Conservation (phyloP, 2,797 vertebrate species). For the Danio tinwini region DNA sequence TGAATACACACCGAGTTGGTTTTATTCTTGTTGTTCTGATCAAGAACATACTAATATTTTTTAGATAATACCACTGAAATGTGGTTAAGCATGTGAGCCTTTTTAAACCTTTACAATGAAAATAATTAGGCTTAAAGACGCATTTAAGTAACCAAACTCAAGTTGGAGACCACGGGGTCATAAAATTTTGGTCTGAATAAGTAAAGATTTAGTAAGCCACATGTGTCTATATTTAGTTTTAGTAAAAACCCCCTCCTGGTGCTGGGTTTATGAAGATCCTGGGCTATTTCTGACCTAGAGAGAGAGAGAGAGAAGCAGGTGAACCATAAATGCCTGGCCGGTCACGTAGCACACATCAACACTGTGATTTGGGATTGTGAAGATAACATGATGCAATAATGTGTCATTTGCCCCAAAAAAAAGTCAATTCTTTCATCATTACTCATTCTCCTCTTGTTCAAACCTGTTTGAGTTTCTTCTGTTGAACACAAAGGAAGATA, state of each 20-base stretch:
- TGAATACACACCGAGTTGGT: background rate
- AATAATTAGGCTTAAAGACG: background rate
- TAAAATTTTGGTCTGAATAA: conserved; percentile 3
- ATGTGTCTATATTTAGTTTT: conserved; percentile 37
- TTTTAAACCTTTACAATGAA: background rate
- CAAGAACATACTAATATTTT: background rate
- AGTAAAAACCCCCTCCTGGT: background rate
- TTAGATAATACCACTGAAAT: background rate
- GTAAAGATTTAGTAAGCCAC: background rate
- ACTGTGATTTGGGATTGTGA: too few relatives aligned
- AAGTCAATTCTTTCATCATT: too few relatives aligned
- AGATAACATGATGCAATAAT: too few relatives aligned
- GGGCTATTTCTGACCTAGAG: conserved; percentile 55
- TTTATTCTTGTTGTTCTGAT: background rate
- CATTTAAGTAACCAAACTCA: too few relatives aligned
- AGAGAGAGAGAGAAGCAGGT: conserved; percentile 7
- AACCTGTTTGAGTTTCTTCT: too few relatives aligned
- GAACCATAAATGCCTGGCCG: background rate
- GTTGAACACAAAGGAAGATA: too few relatives aligned
- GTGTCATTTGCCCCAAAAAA: too few relatives aligned
- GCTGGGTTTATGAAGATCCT: conserved; percentile 31
- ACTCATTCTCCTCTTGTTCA: too few relatives aligned
- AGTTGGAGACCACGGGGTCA: background rate
- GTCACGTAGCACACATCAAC: conserved; percentile 18
- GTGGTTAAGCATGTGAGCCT: background rate